Evolutionary conservation across 2,797 vertebrate genomes (phyloP).

Genomic region (Anguilla anguilla): DNA sequence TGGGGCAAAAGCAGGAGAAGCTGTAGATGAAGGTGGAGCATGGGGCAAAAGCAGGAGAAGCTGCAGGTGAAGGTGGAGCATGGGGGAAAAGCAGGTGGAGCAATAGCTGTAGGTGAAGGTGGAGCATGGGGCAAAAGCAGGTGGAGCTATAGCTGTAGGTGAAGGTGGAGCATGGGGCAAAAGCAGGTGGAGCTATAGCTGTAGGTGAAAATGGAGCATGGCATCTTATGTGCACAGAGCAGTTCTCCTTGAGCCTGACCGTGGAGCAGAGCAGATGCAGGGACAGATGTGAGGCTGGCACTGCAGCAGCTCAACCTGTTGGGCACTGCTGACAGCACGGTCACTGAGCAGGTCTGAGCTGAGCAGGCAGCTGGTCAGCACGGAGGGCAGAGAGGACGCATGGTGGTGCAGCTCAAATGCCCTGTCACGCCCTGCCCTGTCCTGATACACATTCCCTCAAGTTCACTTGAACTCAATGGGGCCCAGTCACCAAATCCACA

Average conservation of each 20-base stretch:
- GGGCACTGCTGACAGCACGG: slow-evolving; percentile 77
- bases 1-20: no score
- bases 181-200: neutral
- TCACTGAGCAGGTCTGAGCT: slow-evolving; percentile 71
- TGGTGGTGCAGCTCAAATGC: neutral
- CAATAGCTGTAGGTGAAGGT: neutral
- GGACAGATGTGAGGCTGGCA: slow-evolving; percentile 18
- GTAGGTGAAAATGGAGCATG: neutral
- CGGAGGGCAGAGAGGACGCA: slow-evolving; percentile 22
- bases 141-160: neutral
- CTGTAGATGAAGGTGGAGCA: no score
- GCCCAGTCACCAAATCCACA: neutral
- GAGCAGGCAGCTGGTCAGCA: slow-evolving; percentile 38
- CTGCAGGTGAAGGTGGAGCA: neutral
- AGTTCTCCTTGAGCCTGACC: slow-evolving; percentile 62
- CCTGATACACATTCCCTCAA: neutral
- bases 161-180: neutral
- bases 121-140: neutral
- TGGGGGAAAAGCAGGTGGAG: neutral
- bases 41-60: neutral
- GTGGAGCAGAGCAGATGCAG: slow-evolving; percentile 71
- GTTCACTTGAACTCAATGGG: neutral
- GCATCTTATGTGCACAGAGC: slow-evolving; percentile 20
- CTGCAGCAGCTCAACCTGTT: slow-evolving; percentile 81
- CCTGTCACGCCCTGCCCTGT: neutral